phyloP scores from a whole-genome alignment of 2,888 invertebrate genomes.

The Plusia festucae region DNA sequence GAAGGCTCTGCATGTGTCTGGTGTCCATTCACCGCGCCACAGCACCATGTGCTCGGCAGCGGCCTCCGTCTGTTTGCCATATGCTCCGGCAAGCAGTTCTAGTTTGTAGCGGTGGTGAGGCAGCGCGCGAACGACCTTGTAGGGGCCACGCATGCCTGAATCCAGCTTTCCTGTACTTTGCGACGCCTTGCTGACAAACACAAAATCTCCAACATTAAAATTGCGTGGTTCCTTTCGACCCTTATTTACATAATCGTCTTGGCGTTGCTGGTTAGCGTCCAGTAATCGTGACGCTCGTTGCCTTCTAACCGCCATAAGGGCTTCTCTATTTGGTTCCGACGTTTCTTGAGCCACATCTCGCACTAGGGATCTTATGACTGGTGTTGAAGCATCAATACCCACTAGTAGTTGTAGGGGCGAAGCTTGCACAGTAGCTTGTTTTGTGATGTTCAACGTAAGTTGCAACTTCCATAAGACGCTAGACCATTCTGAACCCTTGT shows the following conservation, averaged over 20 bases:
- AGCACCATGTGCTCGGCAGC: background rate
- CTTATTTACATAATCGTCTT: background rate
- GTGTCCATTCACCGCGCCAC: too few relatives aligned
- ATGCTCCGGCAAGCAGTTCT: background rate
- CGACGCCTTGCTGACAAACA: background rate
- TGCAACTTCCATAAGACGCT: constrained; percentile 10
- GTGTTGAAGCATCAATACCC: background rate
- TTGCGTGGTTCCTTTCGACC: background rate
- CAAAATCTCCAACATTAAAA: background rate
- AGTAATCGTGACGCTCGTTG: background rate
- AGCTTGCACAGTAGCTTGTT: background rate
- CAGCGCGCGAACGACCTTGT: background rate
- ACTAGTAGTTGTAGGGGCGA: background rate
- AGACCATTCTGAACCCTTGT: constrained; percentile 7
- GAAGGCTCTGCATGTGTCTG: too few relatives aligned
- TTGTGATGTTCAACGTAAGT: background rate
- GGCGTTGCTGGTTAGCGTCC: background rate
- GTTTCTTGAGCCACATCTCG: background rate
- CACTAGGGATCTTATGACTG: background rate
- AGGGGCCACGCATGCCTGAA: background rate
- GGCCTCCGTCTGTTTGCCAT: background rate
- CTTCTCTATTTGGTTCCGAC: background rate
- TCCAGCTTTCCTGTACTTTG: background rate
- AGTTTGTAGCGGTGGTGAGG: background rate
- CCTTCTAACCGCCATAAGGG: background rate